Evolutionary conservation across 2,797 vertebrate species (phyloP).

Genomic region (Spea hammondii): DNA sequence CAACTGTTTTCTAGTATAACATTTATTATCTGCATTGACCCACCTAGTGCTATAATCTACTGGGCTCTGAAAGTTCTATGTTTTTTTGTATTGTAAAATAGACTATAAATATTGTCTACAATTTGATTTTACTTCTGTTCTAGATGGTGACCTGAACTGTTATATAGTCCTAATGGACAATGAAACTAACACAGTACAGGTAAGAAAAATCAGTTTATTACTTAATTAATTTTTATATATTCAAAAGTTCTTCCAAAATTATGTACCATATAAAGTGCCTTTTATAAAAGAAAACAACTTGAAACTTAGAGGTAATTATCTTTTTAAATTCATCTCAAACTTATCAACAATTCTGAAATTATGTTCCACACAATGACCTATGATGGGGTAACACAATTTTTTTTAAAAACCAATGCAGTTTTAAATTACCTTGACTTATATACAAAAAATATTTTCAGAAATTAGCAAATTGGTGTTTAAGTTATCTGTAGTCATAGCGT

Average conservation of each 20-base stretch:
- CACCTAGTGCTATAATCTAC: conserved; percentile 61
- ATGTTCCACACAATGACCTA: no score
- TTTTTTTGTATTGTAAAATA: conserved; percentile 54
- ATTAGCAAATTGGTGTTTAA: neutral
- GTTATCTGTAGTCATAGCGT: no score
- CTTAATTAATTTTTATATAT: no score
- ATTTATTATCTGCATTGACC: conserved; percentile 53
- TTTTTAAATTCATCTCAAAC: no score
- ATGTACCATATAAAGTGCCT: no score
- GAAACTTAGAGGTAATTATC: no score
- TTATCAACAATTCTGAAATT: no score
- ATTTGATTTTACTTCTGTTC: conserved; percentile 44
- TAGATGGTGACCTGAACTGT: conserved; percentile 58
- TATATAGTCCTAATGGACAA: conserved; percentile 64
- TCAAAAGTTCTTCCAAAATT: no score
- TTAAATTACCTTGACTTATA: no score
- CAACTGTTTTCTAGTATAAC: conserved; percentile 33
- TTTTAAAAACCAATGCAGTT: no score
- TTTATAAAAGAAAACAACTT: no score
- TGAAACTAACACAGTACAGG: conserved; percentile 62
- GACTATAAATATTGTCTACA: conserved; percentile 66
- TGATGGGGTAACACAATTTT: neutral
- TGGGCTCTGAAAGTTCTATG: conserved; percentile 57
- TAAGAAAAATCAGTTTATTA: conserved; percentile 52
- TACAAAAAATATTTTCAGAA: no score